Base-by-base conservation (phyloP, 2,888 invertebrate species). In the Tanytarsus gracilentus region DNA sequence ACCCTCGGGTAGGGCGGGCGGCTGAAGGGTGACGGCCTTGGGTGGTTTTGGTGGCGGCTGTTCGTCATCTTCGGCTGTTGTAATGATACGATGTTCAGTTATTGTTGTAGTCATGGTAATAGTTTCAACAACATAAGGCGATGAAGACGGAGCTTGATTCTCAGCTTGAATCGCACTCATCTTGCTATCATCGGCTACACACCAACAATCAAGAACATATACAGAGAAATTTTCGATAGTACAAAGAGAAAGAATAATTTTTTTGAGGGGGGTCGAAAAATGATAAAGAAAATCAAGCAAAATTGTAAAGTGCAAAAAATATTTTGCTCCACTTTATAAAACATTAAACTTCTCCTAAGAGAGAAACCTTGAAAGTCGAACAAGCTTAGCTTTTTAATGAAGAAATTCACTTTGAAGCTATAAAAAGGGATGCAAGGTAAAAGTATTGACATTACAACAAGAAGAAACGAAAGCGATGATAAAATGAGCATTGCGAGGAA, bases 51-150 rank as follows among this genome's bases (percentile, higher is more conserved):
- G 58, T 14, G 58, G 58, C 21, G 55, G 55, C 7, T 40, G n/a
- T 29, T 50, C 50, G n/a, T 27, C 51, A 48, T 62, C 73, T 63
- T 74, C 74, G 62, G 75, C 73, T 65, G 79, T 78, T 5, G 77
- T 74, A 5, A 81, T 77, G 64, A 81, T 78, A 61, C 82, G 77
- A 62, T 80, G 77, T 70, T 83, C 82, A 65, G 81, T 81, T 65
- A 81, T 80, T 65, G n/a, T n/a, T n/a, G 82, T 82, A 66, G 83
- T 82, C 81, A 82, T 80, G 65, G 44, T 40, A 69, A 82, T 80
- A 65, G 82, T 82, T 72, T 83, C 83, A 69, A 82, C 78, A 69
- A 83, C 77, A 69, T 78, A 80, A 60, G n/a, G n/a, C n/a, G n/a
- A n/a, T n/a, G n/a, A n/a, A n/a, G 77, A 75, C 67, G 78, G 78